A percentile compares a stretch with the other conserved stretches of the same genome.
phyloP scores from a whole-genome alignment of 64 coral and sea anemone genomes.

The Montipora sp. region DNA sequence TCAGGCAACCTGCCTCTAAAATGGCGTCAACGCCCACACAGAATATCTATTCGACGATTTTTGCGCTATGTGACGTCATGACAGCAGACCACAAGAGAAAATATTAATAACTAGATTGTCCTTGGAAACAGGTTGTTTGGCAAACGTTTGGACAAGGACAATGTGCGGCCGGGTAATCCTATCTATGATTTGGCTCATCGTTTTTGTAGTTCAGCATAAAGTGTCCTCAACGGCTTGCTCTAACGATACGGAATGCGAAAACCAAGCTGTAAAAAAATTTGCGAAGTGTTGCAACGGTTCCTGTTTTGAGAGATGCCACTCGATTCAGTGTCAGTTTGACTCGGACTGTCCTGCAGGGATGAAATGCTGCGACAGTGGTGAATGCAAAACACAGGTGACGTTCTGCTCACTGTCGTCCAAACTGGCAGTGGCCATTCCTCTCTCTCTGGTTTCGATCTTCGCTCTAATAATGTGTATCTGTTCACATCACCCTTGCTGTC shows the following conservation, averaged over 20 bases:
- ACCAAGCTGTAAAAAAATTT: not conserved
- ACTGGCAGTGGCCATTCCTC: slow-evolving; percentile 15
- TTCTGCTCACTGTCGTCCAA: slow-evolving; percentile 25
- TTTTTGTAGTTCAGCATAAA: not conserved
- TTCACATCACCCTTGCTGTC: not conserved
- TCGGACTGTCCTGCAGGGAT: not conserved
- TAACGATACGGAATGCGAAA: not conserved
- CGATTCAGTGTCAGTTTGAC: not conserved
- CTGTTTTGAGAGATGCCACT: not conserved
- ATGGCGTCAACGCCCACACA: no score
- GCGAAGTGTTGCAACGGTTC: slow-evolving; percentile 19
- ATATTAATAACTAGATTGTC: no score
- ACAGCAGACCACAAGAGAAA: no score
- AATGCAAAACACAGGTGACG: not conserved
- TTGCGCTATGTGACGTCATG: no score
- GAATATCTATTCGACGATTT: no score
- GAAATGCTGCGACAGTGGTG: slow-evolving; percentile 9
- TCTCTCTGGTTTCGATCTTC: not conserved
- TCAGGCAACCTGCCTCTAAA: no score
- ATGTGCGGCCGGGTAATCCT: not conserved
- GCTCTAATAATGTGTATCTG: not conserved
- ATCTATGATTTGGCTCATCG: not conserved
- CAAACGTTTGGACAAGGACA: not conserved
- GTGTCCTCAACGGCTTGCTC: not conserved
- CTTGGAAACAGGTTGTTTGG: no score